Percentiles rank a stretch among this genome's conserved stretches.
Conservation (phyloP, 2,113 vertebrate genomes). For the Sebastes schlegelii region DNA sequence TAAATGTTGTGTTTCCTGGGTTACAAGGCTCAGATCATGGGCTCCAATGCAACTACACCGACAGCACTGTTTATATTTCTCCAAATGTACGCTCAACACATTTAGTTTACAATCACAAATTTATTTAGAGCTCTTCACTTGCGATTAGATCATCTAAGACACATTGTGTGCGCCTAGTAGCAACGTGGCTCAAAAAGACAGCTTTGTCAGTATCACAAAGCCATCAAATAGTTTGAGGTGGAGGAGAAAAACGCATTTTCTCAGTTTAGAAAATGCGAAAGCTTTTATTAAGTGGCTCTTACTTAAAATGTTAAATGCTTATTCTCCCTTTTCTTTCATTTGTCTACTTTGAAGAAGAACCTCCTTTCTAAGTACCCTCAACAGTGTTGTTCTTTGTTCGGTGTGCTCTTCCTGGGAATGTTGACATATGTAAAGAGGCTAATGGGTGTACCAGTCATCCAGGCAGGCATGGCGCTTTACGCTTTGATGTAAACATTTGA, state of each 20-base stretch:
- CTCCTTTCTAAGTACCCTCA: slow-evolving; percentile 40
- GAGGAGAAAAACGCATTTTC: slow-evolving; percentile 1
- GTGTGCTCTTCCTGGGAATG: slow-evolving; percentile 42
- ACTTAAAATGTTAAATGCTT: slow-evolving; percentile 31
- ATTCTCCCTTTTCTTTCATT: slow-evolving; percentile 29
- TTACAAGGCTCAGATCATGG: not conserved
- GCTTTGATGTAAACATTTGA: slow-evolving; percentile 72
- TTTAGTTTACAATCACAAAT: not conserved
- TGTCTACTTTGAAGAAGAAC: slow-evolving; percentile 44
- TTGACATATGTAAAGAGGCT: slow-evolving; percentile 71
- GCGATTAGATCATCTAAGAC: not conserved
- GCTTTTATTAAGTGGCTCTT: slow-evolving; percentile 20
- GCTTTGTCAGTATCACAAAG: slow-evolving; percentile 2
- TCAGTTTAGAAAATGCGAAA: slow-evolving; percentile 11
- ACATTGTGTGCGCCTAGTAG: not conserved
- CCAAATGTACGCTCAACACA: not conserved
- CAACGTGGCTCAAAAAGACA: not conserved
- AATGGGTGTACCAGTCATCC: slow-evolving; percentile 67
- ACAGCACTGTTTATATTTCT: not conserved
- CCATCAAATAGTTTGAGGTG: slow-evolving; percentile 10
- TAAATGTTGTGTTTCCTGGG: not conserved
- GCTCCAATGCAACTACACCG: not conserved
- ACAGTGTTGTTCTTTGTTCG: slow-evolving; percentile 49
- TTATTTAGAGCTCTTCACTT: not conserved
- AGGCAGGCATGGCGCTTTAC: slow-evolving; percentile 35